These are phyloP conservation scores for Hypsopygia costalis DNA, from an alignment of 2,888 invertebrate species.

Conservation along the genomic window DNA sequence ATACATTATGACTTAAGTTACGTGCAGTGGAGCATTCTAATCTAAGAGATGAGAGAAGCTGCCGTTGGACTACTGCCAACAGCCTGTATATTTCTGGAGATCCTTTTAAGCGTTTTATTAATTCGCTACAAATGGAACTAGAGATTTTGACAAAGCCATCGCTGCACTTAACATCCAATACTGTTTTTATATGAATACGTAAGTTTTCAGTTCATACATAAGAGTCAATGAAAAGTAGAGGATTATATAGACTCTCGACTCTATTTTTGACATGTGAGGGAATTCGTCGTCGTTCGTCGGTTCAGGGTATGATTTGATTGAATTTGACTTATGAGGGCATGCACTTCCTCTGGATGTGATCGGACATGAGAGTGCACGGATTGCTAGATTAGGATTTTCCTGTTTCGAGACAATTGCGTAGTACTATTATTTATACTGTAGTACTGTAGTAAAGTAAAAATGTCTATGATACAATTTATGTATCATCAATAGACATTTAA, in stretches of 20 bases:
- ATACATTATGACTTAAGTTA: constrained; percentile 12
- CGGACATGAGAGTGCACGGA: not conserved
- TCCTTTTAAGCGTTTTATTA: constrained; percentile 76
- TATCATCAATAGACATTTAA: too few species aligned
- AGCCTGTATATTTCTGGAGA: constrained; percentile 62
- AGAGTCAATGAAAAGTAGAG: not conserved
- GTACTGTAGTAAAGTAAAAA: too few species aligned
- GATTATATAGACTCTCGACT: not conserved
- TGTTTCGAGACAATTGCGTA: not conserved
- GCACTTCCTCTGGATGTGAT: constrained; percentile 10
- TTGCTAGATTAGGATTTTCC: constrained; percentile 1
- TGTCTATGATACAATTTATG: too few species aligned
- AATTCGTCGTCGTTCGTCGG: constrained; percentile 19
- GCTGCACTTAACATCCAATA: not conserved
- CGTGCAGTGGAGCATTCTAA: constrained; percentile 35
- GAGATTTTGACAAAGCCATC: not conserved
- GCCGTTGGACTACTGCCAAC: constrained; percentile 52
- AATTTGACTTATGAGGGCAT: constrained; percentile 12
- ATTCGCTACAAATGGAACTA: constrained; percentile 51
- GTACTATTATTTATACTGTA: too few species aligned
- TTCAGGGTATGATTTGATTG: constrained; percentile 15
- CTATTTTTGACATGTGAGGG: constrained; percentile 14
- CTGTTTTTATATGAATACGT: not conserved
- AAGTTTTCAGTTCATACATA: not conserved
- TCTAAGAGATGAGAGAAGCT: constrained; percentile 47